Evolutionary conservation across 1,140 invertebrate species (phyloP).

Genomic region (Melitaea cinxia): DNA sequence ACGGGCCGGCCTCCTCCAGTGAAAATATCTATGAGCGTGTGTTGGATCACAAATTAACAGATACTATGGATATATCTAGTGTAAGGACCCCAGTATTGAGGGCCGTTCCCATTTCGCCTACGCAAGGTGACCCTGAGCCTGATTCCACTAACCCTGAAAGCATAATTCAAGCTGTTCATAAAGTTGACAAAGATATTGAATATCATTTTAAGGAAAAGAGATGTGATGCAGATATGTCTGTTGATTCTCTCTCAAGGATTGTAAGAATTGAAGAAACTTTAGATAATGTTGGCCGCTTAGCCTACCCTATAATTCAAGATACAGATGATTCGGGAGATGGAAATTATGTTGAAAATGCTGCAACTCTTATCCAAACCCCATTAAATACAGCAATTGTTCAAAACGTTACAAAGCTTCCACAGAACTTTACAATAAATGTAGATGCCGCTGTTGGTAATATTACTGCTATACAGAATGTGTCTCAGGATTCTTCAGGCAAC

Average conservation of each 20-base stretch:
- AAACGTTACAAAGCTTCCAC: constrained; percentile 75
- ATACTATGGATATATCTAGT: constrained; percentile 74
- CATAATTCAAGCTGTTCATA: constrained; percentile 70
- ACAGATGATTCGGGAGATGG: constrained; percentile 63
- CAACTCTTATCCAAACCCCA: constrained; percentile 73
- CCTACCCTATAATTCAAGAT: constrained; percentile 71
- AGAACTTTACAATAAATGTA: constrained; percentile 77
- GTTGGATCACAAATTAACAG: constrained; percentile 75
- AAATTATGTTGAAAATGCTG: constrained; percentile 68
- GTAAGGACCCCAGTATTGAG: constrained; percentile 69
- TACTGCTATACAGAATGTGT: constrained; percentile 75
- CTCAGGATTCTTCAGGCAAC: constrained; percentile 71
- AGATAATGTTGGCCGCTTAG: constrained; percentile 64
- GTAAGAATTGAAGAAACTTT: constrained; percentile 69
- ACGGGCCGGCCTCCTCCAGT: constrained; percentile 79
- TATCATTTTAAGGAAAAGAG: constrained; percentile 68
- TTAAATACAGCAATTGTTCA: constrained; percentile 74
- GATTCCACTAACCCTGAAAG: constrained; percentile 77
- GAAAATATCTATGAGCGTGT: constrained; percentile 73
- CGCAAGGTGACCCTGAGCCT: constrained; percentile 70
- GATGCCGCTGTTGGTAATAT: constrained; percentile 74
- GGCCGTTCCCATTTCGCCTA: constrained; percentile 63
- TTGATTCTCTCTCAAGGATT: constrained; percentile 66
- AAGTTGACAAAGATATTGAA: constrained; percentile 72
- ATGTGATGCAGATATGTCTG: constrained; percentile 70